Evolutionary conservation across 2,113 vertebrate genomes (phyloP).

Genomic region (Gymnogyps californianus): DNA sequence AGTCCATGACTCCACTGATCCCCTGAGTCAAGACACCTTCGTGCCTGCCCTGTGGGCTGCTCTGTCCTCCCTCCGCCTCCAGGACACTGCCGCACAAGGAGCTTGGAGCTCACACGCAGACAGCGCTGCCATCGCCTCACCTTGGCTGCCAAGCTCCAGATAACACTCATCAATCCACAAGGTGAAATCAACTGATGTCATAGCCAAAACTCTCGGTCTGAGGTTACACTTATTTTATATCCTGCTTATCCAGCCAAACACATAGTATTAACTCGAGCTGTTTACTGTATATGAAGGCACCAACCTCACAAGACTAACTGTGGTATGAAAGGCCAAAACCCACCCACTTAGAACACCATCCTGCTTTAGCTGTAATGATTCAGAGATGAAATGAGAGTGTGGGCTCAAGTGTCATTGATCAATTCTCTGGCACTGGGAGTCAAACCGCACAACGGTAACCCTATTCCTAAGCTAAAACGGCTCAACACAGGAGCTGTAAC

Average conservation of each 20-base stretch:
- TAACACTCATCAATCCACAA: not conserved
- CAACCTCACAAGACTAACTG: not conserved
- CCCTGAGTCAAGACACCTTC: not conserved
- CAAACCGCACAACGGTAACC: not conserved
- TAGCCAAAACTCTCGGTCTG: not conserved
- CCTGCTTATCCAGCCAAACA: accelerated
- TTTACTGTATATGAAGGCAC: not conserved
- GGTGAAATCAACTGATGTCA: not conserved
- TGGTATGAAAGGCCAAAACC: not conserved
- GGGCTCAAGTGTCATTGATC: not conserved
- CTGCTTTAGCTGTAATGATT: not conserved
- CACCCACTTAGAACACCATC: not conserved
- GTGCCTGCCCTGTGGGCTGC: not conserved
- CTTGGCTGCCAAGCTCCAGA: not conserved
- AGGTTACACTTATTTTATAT: not conserved
- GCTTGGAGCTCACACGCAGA: not conserved
- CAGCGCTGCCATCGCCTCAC: not conserved
- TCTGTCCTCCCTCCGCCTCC: not conserved
- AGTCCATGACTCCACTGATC: not conserved
- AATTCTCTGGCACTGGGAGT: not conserved
- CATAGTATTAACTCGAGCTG: not conserved
- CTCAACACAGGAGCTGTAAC: not conserved
- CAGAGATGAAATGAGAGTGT: not conserved
- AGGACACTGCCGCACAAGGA: not conserved
- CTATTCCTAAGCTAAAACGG: not conserved